Conservation (phyloP, 2,888 invertebrate genomes). For the Balanococcus diminutus region DNA sequence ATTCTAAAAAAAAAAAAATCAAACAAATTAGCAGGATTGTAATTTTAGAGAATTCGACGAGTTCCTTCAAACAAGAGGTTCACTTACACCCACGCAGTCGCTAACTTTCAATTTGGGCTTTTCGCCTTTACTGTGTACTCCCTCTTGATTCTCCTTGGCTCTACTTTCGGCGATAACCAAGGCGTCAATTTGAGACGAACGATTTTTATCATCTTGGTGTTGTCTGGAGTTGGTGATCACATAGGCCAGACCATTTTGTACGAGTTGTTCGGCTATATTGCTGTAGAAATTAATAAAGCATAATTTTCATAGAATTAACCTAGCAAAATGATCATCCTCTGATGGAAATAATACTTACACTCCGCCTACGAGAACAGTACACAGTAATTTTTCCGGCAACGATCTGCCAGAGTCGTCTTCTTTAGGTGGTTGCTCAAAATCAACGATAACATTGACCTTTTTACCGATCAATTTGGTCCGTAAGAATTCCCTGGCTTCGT, state of each 20-base stretch:
- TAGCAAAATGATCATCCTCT: neutral
- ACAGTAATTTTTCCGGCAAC: constrained; percentile 94
- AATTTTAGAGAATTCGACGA: neutral
- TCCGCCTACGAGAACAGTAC: constrained; percentile 85
- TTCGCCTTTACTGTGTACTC: constrained; percentile 85
- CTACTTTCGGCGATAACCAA: constrained; percentile 91
- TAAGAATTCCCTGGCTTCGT: constrained; percentile 95
- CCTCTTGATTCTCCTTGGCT: constrained; percentile 83
- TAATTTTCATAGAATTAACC: neutral
- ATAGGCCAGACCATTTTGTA: constrained; percentile 88
- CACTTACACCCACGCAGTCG: constrained; percentile 73
- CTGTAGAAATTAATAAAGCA: constrained; percentile 62
- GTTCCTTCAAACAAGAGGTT: neutral
- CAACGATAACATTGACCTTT: constrained; percentile 87
- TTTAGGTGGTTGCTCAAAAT: constrained; percentile 95
- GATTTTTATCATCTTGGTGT: constrained; percentile 93
- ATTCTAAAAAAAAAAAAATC: constrained; percentile 65
- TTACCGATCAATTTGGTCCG: constrained; percentile 95
- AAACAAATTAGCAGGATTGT: neutral
- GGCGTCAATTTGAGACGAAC: constrained; percentile 91
- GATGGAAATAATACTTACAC: constrained; percentile 65
- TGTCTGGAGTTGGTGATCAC: constrained; percentile 77
- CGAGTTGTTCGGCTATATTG: constrained; percentile 92
- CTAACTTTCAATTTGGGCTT: constrained; percentile 83
- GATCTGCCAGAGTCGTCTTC: constrained; percentile 66